Base-by-base conservation (phyloP, 2,113 vertebrate genomes). In the Anhinga anhinga region DNA sequence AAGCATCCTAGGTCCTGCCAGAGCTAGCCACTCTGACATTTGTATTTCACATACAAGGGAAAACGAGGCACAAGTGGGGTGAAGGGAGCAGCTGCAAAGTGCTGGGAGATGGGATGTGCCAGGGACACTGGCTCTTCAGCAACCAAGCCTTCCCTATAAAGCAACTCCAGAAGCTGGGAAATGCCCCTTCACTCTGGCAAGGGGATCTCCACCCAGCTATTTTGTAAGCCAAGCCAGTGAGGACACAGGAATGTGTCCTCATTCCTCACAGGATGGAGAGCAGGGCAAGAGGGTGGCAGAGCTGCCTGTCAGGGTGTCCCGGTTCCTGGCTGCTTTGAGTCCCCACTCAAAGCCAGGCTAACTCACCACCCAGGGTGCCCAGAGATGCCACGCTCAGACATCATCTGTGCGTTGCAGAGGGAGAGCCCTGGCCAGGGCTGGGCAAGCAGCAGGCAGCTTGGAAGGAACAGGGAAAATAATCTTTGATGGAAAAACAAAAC, bases 171-270 rank as follows among this genome's bases (percentile, higher is more conserved):
- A 76, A 38, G 40, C 40, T 61, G 40, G 13, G 16, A 91, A 66
- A 72, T 42, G 19, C 23, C 15, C 29, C 22, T 76, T 86, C n/a
- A 49, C 15, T 62, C 56, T 70, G 55, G n/a, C 30, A 65, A 36
- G 19, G 34, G 22, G 29, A 74, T 42, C 30, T 87, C 61, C 47
- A 63, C 6, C 61, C 26, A 72, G 53, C 29, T 79, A 49, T 58
- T 88, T 83, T 36, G 29, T 21, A 52, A 34, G 42, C 25, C 47
- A 67, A 82, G 53, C 11, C 36, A 34, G 20, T 5, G 29, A 59
- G 40, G 34, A 34, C 18, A 36, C 0, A 0, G 40, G 44, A 56
- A 83, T n/a, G n/a, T n/a, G n/a, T n/a, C n/a, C n/a, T n/a, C n/a
- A n/a, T n/a, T n/a, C n/a, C n/a, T n/a, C 36, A 11, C 8, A 36